A percentile compares a stretch with the other conserved stretches of the same genome.
Conservation (phyloP, 2,113 vertebrate species). For the Pseudorectes ferrugineus region DNA sequence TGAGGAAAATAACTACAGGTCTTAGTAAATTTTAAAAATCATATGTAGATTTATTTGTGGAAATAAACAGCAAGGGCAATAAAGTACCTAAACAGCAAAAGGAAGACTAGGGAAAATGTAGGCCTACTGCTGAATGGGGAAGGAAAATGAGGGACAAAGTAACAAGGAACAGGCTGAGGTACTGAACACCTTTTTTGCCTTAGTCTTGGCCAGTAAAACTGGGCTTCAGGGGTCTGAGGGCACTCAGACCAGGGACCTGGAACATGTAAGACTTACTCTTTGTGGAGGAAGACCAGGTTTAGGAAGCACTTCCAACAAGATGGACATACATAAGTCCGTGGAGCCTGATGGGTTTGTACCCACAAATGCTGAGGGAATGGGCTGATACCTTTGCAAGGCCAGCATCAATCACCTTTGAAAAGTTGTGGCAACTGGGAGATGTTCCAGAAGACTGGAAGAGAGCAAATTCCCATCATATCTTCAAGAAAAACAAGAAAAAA, state of each 20-base stretch:
- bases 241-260: neutral
- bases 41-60: neutral
- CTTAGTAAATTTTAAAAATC: neutral
- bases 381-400: neutral
- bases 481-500: neutral
- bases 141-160: neutral
- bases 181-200: neutral
- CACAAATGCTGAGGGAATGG: neutral
- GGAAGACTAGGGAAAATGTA: neutral
- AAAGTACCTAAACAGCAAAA: neutral
- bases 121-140: neutral
- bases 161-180: neutral
- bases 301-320: neutral
- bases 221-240: neutral
- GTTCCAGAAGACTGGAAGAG: neutral
- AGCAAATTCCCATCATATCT: neutral
- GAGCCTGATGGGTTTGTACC: neutral
- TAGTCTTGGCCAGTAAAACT: neutral
- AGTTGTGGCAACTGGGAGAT: neutral
- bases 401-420: neutral
- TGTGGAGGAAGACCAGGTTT: neutral
- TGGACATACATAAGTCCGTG: accelerated
- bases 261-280: neutral
- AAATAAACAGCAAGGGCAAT: neutral
- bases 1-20: neutral